Percentiles rank a stretch among this genome's conserved stretches.
These are phyloP conservation scores for Peromyscus aztecus DNA, from an alignment of 2,797 vertebrate genomes.

Conservation along the genomic window DNA sequence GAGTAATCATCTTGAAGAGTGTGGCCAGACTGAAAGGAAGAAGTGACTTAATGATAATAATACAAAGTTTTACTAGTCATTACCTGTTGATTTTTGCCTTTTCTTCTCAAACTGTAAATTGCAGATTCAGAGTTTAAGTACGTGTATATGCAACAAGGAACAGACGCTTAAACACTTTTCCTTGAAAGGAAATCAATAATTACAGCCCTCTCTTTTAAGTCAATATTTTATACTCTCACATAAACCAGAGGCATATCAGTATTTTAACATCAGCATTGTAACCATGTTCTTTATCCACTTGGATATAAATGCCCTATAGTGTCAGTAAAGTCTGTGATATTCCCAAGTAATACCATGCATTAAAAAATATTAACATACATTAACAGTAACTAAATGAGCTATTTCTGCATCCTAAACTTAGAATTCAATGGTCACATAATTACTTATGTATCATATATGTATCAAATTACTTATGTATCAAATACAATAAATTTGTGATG, in stretches of 20 bases:
- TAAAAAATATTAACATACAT: constrained; percentile 1
- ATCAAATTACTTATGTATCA: background rate
- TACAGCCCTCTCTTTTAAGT: constrained; percentile 58
- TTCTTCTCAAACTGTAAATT: constrained; percentile 72
- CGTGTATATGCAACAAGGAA: constrained; percentile 17
- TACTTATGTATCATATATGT: constrained; percentile 11
- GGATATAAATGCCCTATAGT: background rate
- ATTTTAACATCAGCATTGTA: constrained; percentile 24
- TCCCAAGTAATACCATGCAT: constrained; percentile 30
- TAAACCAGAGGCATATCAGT: constrained; percentile 23
- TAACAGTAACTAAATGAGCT: constrained; percentile 64
- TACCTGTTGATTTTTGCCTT: constrained; percentile 61
- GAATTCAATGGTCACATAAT: constrained; percentile 72
- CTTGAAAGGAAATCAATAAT: constrained; percentile 57
- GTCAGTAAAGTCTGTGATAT: background rate
- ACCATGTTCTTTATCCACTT: background rate
- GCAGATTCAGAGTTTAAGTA: constrained; percentile 30
- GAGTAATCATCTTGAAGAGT: constrained; percentile 58
- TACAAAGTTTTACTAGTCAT: background rate
- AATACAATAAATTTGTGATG: constrained; percentile 56
- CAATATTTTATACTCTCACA: constrained; percentile 55
- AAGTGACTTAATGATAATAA: constrained; percentile 57
- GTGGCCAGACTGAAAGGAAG: constrained; percentile 41
- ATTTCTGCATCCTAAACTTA: constrained; percentile 66
- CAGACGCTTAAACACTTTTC: constrained; percentile 62